Evolutionary conservation across 2,888 invertebrate genomes (phyloP).

Genomic region (Apotomis capreana): DNA sequence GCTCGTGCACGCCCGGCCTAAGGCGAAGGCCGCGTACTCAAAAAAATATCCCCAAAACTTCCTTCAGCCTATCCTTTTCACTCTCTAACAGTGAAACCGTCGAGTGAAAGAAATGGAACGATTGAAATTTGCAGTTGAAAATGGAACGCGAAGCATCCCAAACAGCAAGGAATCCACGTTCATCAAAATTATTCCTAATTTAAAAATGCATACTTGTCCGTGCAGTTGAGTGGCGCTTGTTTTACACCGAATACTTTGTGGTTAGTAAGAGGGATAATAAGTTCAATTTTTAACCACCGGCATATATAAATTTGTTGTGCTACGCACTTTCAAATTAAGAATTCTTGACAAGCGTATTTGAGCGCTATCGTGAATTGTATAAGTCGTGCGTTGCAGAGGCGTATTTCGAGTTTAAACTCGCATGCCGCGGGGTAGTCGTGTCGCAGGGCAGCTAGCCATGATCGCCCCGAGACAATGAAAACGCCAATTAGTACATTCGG

Average conservation of each 20-base stretch:
- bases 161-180: slow-evolving; percentile 19
- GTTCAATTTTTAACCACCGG: neutral
- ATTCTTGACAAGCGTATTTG: slow-evolving; percentile 1
- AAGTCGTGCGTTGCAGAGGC: slow-evolving; percentile 6
- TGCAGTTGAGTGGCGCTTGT: neutral
- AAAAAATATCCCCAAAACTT: slow-evolving; percentile 3
- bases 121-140: neutral
- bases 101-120: slow-evolving; percentile 9
- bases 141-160: slow-evolving; percentile 25
- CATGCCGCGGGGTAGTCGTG: slow-evolving; percentile 30
- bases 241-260: neutral
- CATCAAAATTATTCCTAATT: slow-evolving; percentile 31
- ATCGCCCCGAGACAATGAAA: slow-evolving; percentile 32
- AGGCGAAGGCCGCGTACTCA: slow-evolving; percentile 21
- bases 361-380: neutral
- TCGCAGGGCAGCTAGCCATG: slow-evolving; percentile 29
- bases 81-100: slow-evolving; percentile 6
- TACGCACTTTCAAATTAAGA: slow-evolving; percentile 28
- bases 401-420: slow-evolving; percentile 23
- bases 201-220: slow-evolving; percentile 23
- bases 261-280: neutral
- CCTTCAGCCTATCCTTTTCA: neutral
- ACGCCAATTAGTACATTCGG: slow-evolving; percentile 35
- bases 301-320: slow-evolving; percentile 16
- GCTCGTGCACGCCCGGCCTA: slow-evolving; percentile 34